phyloP scores from a whole-genome alignment of 2,888 invertebrate species.

The Acleris holmiana region DNA sequence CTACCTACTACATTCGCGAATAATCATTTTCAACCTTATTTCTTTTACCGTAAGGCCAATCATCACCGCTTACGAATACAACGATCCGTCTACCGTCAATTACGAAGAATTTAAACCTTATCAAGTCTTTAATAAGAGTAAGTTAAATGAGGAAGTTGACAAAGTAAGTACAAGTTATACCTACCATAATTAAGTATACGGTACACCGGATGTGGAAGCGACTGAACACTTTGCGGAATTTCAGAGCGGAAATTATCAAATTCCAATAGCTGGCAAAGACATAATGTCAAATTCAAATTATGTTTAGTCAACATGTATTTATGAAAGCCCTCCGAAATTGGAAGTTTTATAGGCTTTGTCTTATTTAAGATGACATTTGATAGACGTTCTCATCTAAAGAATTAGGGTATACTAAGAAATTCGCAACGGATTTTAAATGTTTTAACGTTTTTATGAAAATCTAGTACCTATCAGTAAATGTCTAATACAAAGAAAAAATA shows the following conservation, averaged over 20 bases:
- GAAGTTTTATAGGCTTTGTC: too few species aligned
- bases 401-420: too few species aligned
- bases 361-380: not conserved
- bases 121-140: not conserved
- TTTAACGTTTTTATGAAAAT: too few species aligned
- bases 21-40: slow-evolving; percentile 4
- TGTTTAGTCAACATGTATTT: slow-evolving; percentile 9
- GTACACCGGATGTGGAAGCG: slow-evolving; percentile 25
- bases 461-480: too few species aligned
- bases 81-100: not conserved
- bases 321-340: not conserved
- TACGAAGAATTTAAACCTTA: slow-evolving; percentile 12
- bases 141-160: slow-evolving; percentile 3
- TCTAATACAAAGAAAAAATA: too few species aligned
- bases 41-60: slow-evolving; percentile 6
- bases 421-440: too few species aligned
- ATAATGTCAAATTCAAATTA: slow-evolving; percentile 30
- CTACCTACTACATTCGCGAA: not conserved
- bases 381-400: too few species aligned
- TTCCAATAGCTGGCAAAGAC: slow-evolving; percentile 35
- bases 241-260: slow-evolving; percentile 32
- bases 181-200: slow-evolving; percentile 36
- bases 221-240: slow-evolving; percentile 34
- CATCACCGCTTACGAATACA: not conserved
- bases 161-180: slow-evolving; percentile 30